Percentiles rank a stretch among this genome's conserved stretches.
These are phyloP conservation scores for Lochmaea capreae DNA, from an alignment of 2,888 invertebrate genomes.

Conservation along the genomic window DNA sequence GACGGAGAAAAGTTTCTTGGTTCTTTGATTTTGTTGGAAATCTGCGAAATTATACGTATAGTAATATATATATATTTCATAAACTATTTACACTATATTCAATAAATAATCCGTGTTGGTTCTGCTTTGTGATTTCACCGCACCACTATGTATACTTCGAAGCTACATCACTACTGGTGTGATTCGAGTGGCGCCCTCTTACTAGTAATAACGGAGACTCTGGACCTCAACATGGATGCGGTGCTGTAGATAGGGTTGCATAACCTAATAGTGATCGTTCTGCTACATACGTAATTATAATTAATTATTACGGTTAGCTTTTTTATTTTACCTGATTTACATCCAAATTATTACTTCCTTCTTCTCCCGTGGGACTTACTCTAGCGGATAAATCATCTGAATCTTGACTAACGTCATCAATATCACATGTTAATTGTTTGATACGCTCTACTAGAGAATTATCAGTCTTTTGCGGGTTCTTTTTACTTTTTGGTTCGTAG, in stretches of 20 bases:
- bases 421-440: slow-evolving; percentile 86
- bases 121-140: too few relatives aligned
- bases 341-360: slow-evolving; percentile 61
- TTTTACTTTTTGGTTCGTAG: slow-evolving; percentile 65
- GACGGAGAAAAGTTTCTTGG: slow-evolving; percentile 64
- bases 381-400: slow-evolving; percentile 56
- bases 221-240: too few relatives aligned
- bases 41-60: slow-evolving; percentile 21
- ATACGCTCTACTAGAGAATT: slow-evolving; percentile 88
- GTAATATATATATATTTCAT: too few relatives aligned
- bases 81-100: too few relatives aligned
- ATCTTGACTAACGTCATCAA: slow-evolving; percentile 71
- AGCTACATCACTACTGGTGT: too few relatives aligned
- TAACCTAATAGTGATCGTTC: too few relatives aligned
- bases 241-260: too few relatives aligned
- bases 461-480: slow-evolving; percentile 71
- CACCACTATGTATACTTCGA: too few relatives aligned
- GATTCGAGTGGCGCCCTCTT: too few relatives aligned
- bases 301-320: not conserved
- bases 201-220: too few relatives aligned
- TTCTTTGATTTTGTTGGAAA: slow-evolving; percentile 39
- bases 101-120: too few relatives aligned
- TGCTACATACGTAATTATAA: too few relatives aligned
- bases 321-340: slow-evolving; percentile 37
- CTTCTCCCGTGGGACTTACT: slow-evolving; percentile 77